A percentile compares a stretch with the other conserved stretches of the same genome.
These are phyloP conservation scores for Trichopoda pennipes DNA, from an alignment of 2,888 invertebrate genomes.

Conservation along the genomic window DNA sequence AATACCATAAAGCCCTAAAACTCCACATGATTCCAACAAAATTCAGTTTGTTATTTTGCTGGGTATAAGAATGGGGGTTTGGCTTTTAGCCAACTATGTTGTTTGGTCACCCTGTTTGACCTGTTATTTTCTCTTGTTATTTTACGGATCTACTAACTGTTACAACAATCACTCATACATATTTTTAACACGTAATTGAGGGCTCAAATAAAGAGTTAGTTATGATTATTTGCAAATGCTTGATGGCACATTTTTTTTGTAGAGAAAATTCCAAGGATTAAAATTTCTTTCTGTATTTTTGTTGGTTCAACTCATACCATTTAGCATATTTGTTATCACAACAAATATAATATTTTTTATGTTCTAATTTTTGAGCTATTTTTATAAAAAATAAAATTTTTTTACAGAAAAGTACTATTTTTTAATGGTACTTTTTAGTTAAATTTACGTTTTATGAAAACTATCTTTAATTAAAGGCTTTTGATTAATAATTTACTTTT, in stretches of 20 bases:
- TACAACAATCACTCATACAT: constrained; percentile 40
- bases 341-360: no score
- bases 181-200: constrained; percentile 1
- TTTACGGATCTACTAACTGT: constrained; percentile 40
- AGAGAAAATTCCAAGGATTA: no score
- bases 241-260: background rate
- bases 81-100: constrained; percentile 56
- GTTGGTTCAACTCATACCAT: no score
- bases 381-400: background rate
- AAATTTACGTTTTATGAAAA: background rate
- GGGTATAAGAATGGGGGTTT: constrained; percentile 15
- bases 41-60: background rate
- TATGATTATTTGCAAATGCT: constrained; percentile 41
- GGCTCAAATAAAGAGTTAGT: constrained; percentile 33
- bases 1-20: background rate
- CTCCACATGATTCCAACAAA: constrained; percentile 6
- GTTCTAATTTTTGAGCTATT: background rate
- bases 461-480: background rate
- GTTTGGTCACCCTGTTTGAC: constrained; percentile 39
- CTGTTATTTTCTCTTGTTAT: constrained; percentile 45
- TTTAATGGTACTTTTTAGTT: background rate
- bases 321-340: no score
- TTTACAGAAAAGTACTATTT: background rate
- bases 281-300: background rate
- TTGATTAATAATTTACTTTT: no score